These are phyloP conservation scores for Ahaetulla prasina DNA, from an alignment of 2,113 vertebrate genomes.

Conservation along the genomic window DNA sequence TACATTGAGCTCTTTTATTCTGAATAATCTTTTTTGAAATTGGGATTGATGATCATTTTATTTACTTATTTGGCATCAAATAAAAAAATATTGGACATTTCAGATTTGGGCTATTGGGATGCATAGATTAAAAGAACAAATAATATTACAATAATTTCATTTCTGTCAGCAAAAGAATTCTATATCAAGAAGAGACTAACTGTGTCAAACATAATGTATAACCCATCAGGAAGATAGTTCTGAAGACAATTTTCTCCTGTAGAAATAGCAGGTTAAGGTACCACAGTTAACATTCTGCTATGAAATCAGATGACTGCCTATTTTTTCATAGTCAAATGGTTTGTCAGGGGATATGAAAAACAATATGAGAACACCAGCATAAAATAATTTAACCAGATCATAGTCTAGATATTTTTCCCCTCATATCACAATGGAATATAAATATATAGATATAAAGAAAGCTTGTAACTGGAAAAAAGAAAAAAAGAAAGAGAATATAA, in stretches of 20 bases:
- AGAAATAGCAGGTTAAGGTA: not conserved
- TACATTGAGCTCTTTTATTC: not conserved
- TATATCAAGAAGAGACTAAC: not conserved
- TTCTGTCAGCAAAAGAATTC: not conserved
- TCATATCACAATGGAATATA: not conserved
- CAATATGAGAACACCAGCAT: not conserved
- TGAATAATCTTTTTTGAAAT: not conserved
- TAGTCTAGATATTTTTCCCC: not conserved
- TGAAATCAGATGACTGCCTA: not conserved
- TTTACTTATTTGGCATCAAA: not conserved
- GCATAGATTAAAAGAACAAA: not conserved
- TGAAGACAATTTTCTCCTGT: not conserved
- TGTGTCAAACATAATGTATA: not conserved
- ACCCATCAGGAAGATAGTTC: not conserved
- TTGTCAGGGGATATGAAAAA: not conserved
- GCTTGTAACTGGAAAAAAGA: not conserved
- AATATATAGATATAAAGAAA: not conserved
- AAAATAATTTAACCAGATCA: not conserved
- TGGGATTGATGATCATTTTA: not conserved
- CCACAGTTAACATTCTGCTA: not conserved
- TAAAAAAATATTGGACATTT: not conserved
- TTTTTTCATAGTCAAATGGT: not conserved
- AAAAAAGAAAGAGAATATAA: not conserved
- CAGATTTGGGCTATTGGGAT: not conserved
- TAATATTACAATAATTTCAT: not conserved